These are phyloP conservation scores for Entomobrya multifasciata DNA, from an alignment of 2,888 invertebrate genomes.

Conservation along the genomic window DNA sequence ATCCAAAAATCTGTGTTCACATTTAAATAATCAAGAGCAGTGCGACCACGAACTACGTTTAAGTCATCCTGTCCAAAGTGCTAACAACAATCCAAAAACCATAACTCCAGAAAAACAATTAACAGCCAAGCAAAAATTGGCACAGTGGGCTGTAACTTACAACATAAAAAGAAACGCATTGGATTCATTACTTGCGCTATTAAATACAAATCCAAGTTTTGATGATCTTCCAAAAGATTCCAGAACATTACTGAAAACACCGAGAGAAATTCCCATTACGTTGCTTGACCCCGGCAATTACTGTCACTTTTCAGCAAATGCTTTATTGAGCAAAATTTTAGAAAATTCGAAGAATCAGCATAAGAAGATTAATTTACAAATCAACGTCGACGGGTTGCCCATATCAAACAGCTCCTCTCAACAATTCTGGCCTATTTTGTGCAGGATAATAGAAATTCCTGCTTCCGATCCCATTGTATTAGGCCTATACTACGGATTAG, in stretches of 20 bases:
- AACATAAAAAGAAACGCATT: not conserved
- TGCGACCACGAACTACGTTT: no score
- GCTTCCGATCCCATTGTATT: slow-evolving; percentile 19
- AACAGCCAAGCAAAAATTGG: no score
- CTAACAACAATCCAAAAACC: no score
- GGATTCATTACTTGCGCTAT: not conserved
- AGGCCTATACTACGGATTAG: slow-evolving; percentile 47
- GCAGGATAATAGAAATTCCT: not conserved
- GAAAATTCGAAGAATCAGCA: no score
- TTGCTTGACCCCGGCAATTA: slow-evolving; percentile 1
- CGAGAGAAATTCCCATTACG: not conserved
- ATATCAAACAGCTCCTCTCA: slow-evolving; percentile 38
- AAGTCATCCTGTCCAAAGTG: no score
- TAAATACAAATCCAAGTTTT: slow-evolving; percentile 21
- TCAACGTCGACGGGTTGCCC: slow-evolving; percentile 63
- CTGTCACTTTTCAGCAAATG: not conserved
- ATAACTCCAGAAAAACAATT: no score
- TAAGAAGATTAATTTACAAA: not conserved
- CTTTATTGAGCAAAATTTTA: not conserved
- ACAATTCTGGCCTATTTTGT: slow-evolving; percentile 65
- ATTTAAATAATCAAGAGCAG: no score
- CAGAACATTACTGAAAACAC: slow-evolving; percentile 4
- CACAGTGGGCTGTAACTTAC: not conserved
- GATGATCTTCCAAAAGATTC: not conserved
- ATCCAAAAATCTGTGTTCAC: no score